Base-by-base conservation (phyloP, 2,888 invertebrate genomes). In the Sarcophaga rosellei region DNA sequence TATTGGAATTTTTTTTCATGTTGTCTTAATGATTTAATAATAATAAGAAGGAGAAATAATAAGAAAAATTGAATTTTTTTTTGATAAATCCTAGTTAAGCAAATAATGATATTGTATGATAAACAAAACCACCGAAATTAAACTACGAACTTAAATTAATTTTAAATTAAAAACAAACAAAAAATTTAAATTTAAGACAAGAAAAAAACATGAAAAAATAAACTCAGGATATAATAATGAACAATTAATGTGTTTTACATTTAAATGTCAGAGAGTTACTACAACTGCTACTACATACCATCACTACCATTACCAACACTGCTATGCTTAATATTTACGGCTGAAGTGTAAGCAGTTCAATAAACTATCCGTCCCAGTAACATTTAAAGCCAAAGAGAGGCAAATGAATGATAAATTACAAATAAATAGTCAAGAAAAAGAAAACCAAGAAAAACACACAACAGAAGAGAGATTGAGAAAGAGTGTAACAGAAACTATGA, bases 301-400 rank as follows among this genome's bases (percentile, higher is more conserved):
- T 35, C 35, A 35, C 35, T 35, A 35, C 35, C 10, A 35, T 35
- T 35, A 35, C 8, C 35, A 35, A 35, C 35, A 35, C 35, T 35
- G 35, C 35, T 10, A 35, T 1, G 35, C 35, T 35, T 35, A 35
- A 35, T 35, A 6, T 35, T 35, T 35, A 35, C 35, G 35, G 10
- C 10, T 35, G 8, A 35, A 35, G 44, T 20, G 20, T 65, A 62
- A 61, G 44, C 21, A 75, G 74, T 84, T 84, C 74, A 79, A 79
- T 69, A 83, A 84, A 84, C 69, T 74, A 75, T 84, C 84, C 84
- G 84, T 84, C 84, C 84, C 65, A 70, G 65, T 75, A 75, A 61
- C 63, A 84, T 79, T 82, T 23, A 53, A 45, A 63, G 11, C 57
- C 59, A 8, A 21, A 35, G 59, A 35, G 59, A 66, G 66, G 17